Conservation (phyloP, 2,113 vertebrate genomes). For the Periophthalmus modestus region DNA sequence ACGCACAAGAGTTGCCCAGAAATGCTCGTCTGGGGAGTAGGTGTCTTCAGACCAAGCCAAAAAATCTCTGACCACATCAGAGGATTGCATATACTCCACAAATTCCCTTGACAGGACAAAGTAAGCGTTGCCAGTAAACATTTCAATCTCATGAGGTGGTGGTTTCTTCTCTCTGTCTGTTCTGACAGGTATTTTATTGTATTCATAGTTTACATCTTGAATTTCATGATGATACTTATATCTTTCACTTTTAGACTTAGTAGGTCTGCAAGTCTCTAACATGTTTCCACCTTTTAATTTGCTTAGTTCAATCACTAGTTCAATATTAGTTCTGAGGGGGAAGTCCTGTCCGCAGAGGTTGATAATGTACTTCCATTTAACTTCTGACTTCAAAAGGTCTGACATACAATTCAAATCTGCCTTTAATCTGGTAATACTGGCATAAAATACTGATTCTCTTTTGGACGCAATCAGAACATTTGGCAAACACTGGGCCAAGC, state of each 20-base stretch:
- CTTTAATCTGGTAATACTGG: slow-evolving; percentile 42
- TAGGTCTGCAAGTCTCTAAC: slow-evolving; percentile 53
- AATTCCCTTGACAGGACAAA: slow-evolving; percentile 88
- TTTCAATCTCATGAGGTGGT: slow-evolving; percentile 84
- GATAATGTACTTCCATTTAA: slow-evolving; percentile 64
- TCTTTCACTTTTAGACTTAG: slow-evolving; percentile 3
- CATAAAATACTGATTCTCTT: slow-evolving; percentile 46
- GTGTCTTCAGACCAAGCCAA: slow-evolving; percentile 91
- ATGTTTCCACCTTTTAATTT: slow-evolving; percentile 46
- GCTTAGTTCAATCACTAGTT: slow-evolving; percentile 55
- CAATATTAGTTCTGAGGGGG: slow-evolving; percentile 56
- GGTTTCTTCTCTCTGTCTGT: slow-evolving; percentile 37
- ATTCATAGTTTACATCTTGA: slow-evolving; percentile 19
- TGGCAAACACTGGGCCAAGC: slow-evolving; percentile 52
- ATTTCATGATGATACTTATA: slow-evolving; percentile 47
- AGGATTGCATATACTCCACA: slow-evolving; percentile 74
- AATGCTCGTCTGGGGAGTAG: slow-evolving; percentile 93
- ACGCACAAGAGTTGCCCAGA: slow-evolving; percentile 90
- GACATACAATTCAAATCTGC: slow-evolving; percentile 62
- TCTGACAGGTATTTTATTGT: slow-evolving; percentile 33
- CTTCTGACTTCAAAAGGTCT: slow-evolving; percentile 45
- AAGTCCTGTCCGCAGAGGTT: slow-evolving; percentile 69
- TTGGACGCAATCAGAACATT: slow-evolving; percentile 60
- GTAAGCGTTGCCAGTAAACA: slow-evolving; percentile 92
- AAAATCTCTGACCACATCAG: slow-evolving; percentile 81